Evolutionary conservation across 2,113 vertebrate species (phyloP).

Genomic region (Pangasianodon hypophthalmus): DNA sequence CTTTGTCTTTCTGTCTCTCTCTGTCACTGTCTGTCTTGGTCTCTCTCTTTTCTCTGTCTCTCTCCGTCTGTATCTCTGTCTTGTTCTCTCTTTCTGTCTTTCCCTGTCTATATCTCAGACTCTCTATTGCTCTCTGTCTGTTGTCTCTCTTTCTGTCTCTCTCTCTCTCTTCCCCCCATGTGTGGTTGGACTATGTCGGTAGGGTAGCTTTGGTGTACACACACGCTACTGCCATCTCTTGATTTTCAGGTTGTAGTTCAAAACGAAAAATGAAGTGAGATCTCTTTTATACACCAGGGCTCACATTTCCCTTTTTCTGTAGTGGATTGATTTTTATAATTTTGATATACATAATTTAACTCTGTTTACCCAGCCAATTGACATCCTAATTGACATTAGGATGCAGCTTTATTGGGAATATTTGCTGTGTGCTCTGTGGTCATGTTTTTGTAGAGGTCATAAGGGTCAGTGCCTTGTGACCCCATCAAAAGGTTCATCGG

Average conservation of each 20-base stretch:
- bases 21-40: background rate
- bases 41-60: background rate
- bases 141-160: background rate
- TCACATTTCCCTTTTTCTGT: background rate
- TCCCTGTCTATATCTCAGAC: background rate
- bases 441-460: slow-evolving; percentile 23
- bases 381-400: too few relatives aligned
- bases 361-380: background rate
- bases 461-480: slow-evolving; percentile 32
- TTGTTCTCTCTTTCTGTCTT: background rate
- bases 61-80: background rate
- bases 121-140: background rate
- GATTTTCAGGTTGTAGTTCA: background rate
- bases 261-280: slow-evolving; percentile 6
- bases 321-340: background rate
- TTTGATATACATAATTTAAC: background rate
- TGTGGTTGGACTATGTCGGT: background rate
- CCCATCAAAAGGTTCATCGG: slow-evolving; percentile 25
- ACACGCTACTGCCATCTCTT: slow-evolving; percentile 5
- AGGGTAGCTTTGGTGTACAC: background rate
- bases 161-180: background rate
- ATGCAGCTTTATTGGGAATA: background rate
- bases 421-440: background rate
- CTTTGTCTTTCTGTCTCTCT: background rate
- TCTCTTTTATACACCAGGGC: background rate